A percentile compares a stretch with the other conserved stretches of the same genome.
phyloP scores from a whole-genome alignment of 2,797 vertebrate genomes.

The Tamandua tetradactyla region DNA sequence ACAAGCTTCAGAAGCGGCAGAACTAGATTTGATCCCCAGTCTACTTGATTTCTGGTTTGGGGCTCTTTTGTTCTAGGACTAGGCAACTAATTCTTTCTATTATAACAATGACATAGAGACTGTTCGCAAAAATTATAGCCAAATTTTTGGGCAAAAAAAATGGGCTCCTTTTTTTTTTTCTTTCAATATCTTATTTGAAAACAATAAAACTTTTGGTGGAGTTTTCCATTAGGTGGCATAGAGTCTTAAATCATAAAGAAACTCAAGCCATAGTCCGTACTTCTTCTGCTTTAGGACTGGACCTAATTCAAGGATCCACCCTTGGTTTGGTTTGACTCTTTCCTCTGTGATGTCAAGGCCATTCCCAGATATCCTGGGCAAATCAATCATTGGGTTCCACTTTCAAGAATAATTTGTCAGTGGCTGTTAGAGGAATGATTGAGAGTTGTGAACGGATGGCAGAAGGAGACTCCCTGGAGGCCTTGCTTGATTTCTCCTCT shows the following conservation, averaged over 20 bases:
- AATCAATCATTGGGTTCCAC: neutral
- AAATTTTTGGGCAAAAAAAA: conserved; percentile 37
- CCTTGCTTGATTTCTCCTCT: neutral
- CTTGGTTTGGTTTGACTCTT: neutral
- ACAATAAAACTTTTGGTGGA: neutral
- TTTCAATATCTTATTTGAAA: conserved; percentile 1
- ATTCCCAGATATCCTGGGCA: neutral
- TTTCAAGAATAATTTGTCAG: neutral
- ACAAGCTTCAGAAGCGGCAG: neutral
- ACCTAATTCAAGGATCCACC: neutral
- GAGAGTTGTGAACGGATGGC: neutral
- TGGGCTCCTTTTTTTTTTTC: neutral
- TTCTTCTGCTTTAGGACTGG: neutral
- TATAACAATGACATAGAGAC: conserved; percentile 5
- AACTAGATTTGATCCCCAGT: neutral
- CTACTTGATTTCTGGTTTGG: neutral
- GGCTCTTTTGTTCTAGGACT: neutral
- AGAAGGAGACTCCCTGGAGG: neutral
- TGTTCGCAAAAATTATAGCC: conserved; percentile 14
- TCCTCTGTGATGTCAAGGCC: neutral
- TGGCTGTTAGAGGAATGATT: neutral
- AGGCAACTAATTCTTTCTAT: neutral
- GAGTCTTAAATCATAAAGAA: neutral
- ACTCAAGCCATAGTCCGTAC: neutral
- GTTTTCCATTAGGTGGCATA: neutral